Base-by-base conservation (phyloP, 2,113 vertebrate species). In the Hemichromis elongatus region DNA sequence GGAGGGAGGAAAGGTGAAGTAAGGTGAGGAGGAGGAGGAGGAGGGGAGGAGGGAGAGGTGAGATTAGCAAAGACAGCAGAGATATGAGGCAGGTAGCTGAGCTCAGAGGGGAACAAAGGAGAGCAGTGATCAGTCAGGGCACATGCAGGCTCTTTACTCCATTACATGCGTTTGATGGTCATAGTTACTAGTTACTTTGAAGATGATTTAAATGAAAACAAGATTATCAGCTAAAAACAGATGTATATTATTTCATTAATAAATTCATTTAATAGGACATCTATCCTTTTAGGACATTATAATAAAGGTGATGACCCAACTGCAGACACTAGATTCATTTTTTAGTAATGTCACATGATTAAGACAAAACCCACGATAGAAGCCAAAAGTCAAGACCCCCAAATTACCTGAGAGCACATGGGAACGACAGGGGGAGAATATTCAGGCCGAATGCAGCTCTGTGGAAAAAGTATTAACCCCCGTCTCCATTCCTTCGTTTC, bases 61-160 rank as follows among this genome's bases (percentile, higher is more conserved):
- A 82, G 79, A 75, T 79, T 66, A 84, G 82, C 79, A 87, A 75
- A 75, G 57, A 80, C 56, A 75, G 54, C 12, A 13, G 11, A 24
- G 18, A 79, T 73, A 28, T 47, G 68, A 73, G 42, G 68, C 68
- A 19, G 68, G 68, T 50, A 30, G 85, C 11, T 26, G 54, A 84
- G 80, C 81, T 81, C 52, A 4, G 35, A 37, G 8, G 7, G 75
- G 68, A 63, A 9, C 40, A 77, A 13, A 79, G 53, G 53, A 28
- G 56, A 16, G 30, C 9, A 19, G 56, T 11, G 45, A 54, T 13
- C n/a, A 35, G 40, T 0, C 19, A 30, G 50, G 40, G 40, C 45
- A n/a, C 9, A 2, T 13, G 59, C 19, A 63, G 59, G 37, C 33
- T 2, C 10, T 0, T 3, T 63, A 63, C 59, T 37, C 4, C 33